phyloP scores from a whole-genome alignment of 2,113 vertebrate species.

The Gymnogyps californianus region DNA sequence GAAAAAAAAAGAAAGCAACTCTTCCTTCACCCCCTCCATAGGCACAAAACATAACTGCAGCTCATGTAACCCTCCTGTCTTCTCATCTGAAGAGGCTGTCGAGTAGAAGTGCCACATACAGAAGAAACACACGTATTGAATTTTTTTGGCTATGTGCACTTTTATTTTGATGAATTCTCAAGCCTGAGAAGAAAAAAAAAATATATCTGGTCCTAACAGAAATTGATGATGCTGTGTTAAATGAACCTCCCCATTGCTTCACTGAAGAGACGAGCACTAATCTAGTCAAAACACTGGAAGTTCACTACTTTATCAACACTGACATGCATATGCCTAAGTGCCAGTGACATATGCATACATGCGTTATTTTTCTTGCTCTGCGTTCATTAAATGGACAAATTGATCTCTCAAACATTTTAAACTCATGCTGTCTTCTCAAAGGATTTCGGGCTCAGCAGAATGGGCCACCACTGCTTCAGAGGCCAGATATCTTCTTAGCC shows the following conservation, averaged over 20 bases:
- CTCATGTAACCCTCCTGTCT: neutral
- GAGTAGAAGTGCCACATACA: neutral
- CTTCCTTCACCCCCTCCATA: neutral
- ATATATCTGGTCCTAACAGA: neutral
- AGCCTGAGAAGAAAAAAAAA: neutral
- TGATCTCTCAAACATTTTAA: constrained; percentile 16
- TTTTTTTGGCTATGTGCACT: neutral
- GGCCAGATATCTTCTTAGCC: no score
- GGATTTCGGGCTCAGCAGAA: neutral
- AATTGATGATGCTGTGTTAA: neutral
- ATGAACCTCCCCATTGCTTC: neutral
- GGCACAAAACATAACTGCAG: neutral
- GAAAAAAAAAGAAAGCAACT: neutral
- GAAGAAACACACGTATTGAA: neutral
- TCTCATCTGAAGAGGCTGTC: neutral
- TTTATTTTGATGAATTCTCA: neutral
- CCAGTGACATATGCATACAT: constrained; percentile 19
- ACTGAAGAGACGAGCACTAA: neutral
- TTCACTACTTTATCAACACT: constrained; percentile 7
- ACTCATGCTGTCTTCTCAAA: neutral
- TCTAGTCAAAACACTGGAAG: neutral
- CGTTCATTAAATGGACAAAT: constrained; percentile 44
- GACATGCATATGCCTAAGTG: constrained; percentile 36
- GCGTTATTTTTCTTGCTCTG: constrained; percentile 39
- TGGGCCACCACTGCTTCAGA: neutral